Evolutionary conservation across 2,888 invertebrate species (phyloP), one percentile per base, ranked within the genome.

Genomic region (Ceraclea dissimilis): DNA sequence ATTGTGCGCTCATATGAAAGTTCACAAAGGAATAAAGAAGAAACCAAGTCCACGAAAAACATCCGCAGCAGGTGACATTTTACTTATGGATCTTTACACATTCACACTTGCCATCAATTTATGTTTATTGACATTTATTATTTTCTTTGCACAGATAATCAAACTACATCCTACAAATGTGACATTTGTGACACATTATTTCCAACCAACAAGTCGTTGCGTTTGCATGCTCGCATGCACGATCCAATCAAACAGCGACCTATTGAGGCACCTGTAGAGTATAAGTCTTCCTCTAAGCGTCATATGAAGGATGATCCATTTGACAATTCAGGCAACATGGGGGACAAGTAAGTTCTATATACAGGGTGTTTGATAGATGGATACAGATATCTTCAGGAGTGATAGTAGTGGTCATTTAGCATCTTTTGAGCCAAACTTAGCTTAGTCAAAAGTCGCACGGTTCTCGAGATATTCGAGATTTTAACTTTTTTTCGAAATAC

Each of bases 151-250:
- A n/a, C 39, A 39, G 39, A 39, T 39, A 39, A 39, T 39, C 39
- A 39, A 16, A 39, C 4, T 16, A 70, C 70, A 2, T 71, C 74
- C 1, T 81, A 76, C 62, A 68, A 76, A 51, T 88, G 88, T 63
- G 74, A 75, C 6, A 73, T 81, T n/a, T 88, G 88, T 65, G 79
- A 79, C 39, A 89, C 88, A 0, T 71, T 76, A 22, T 88, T 88
- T 65, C 76, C 79, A 0, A 80, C 84, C 0, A 82, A 81, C 62
- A 89, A 87, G 62, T 81, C 80, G 4, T 67, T 85, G 53, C 76
- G 85, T 63, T 70, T 89, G 49, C 89, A 89, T 66, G 81, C 80
- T 64, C 78, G 86, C 60, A 88, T 89, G 82, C 89, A 89, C 63
- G 82, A 83, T 33, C 85, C 86, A 2, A 75, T 83, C 4, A 80